Conservation (phyloP, 2,888 invertebrate species). For the Mythimna lalbum region DNA sequence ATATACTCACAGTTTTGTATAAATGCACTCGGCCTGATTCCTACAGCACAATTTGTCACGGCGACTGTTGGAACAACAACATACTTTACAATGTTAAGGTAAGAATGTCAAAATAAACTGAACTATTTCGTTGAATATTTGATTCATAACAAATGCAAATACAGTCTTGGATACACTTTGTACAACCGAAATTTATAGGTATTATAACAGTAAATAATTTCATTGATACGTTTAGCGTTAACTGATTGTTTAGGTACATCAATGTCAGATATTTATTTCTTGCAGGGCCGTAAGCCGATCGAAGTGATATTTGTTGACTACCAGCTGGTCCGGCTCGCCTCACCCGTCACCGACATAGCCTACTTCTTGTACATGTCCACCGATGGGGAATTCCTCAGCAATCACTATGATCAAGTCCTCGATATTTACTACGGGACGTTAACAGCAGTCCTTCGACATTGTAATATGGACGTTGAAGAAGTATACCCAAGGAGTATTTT, state of each 20-base stretch:
- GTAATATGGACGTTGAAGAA: conserved; percentile 73
- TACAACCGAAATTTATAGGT: not conserved
- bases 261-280: conserved; percentile 59
- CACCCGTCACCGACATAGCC: conserved; percentile 80
- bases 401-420: conserved; percentile 75
- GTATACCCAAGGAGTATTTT: conserved; percentile 78
- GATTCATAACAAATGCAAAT: not conserved
- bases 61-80: conserved; percentile 84
- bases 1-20: conserved; percentile 73
- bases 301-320: conserved; percentile 80
- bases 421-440: conserved; percentile 80
- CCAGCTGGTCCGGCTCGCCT: conserved; percentile 78
- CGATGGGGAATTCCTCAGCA: conserved; percentile 72
- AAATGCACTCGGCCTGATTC: conserved; percentile 72
- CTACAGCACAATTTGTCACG: conserved; percentile 79
- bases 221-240: not conserved
- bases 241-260: not conserved
- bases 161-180: not conserved
- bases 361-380: conserved; percentile 82
- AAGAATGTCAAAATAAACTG: conserved; percentile 29
- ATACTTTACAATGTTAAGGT: conserved; percentile 78
- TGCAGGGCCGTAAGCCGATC: conserved; percentile 77
- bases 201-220: not conserved
- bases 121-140: not conserved
- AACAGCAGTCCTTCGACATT: conserved; percentile 78